phyloP scores from a whole-genome alignment of 2,888 invertebrate species.

The Drosophila antonietae region DNA sequence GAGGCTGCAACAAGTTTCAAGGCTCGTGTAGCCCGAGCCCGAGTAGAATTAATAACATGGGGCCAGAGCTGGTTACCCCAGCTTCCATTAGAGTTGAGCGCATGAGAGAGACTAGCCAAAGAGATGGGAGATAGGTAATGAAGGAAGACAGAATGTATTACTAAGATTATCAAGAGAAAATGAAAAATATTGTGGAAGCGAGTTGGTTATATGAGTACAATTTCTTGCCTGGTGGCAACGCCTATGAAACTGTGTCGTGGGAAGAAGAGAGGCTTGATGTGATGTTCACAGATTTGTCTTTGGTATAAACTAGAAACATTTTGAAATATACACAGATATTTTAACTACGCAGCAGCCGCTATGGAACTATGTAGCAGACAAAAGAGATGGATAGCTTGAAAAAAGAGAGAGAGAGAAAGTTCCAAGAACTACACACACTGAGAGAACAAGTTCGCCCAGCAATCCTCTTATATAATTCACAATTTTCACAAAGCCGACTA shows the following conservation, averaged over 20 bases:
- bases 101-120: not conserved
- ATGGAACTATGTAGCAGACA: not conserved
- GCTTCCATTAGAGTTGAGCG: not conserved
- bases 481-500: not conserved
- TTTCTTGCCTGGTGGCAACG: not conserved
- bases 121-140: not conserved
- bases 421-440: not conserved
- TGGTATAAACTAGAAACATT: not conserved
- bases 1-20: slow-evolving; percentile 49
- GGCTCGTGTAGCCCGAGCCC: not conserved
- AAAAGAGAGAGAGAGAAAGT: not conserved
- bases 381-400: not conserved
- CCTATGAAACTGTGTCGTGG: not conserved
- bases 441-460: not conserved
- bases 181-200: not conserved
- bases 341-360: too few relatives aligned
- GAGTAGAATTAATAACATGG: not conserved
- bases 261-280: not conserved
- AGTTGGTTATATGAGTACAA: not conserved
- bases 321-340: too few relatives aligned
- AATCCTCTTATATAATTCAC: not conserved
- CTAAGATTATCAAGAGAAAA: not conserved
- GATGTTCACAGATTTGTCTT: not conserved
- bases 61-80: not conserved
- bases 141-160: not conserved